A percentile compares a stretch with the other conserved stretches of the same genome.
Conservation (phyloP, 2,797 vertebrate genomes). For the Margarornis squamiger region DNA sequence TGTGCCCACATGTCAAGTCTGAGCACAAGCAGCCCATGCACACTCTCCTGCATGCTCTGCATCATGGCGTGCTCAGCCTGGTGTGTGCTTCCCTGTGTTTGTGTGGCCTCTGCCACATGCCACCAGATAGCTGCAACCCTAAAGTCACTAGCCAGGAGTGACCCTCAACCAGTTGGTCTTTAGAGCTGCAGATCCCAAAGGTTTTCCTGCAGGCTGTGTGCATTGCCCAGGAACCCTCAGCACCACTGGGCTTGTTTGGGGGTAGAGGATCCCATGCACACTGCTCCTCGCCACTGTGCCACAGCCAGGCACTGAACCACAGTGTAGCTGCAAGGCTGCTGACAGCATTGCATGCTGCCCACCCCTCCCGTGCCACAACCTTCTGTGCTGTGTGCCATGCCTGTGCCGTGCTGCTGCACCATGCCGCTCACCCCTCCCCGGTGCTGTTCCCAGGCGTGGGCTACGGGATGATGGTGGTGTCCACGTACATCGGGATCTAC, state of each 20-base stretch:
- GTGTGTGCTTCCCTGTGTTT: not conserved
- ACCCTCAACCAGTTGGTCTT: not conserved
- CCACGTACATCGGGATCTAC: conserved; percentile 98
- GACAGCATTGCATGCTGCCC: not conserved
- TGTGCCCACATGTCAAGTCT: rapidly evolving
- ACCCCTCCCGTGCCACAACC: rapidly evolving
- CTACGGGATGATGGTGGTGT: conserved; percentile 99
- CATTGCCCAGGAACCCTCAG: not conserved
- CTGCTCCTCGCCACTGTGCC: not conserved
- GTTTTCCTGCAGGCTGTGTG: not conserved
- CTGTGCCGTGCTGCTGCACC: not conserved
- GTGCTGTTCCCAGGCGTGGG: conserved; percentile 86
- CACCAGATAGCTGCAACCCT: not conserved
- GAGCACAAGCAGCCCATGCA: not conserved
- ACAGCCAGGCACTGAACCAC: rapidly evolving
- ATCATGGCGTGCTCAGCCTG: too few relatives aligned
- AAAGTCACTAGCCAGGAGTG: not conserved
- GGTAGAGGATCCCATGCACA: not conserved
- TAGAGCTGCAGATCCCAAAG: not conserved
- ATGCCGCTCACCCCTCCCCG: conserved; percentile 36
- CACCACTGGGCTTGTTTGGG: not conserved
- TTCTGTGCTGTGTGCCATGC: not conserved
- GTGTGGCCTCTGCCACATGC: not conserved
- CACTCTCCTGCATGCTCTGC: rapidly evolving
- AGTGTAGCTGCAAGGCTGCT: not conserved